Percentiles rank a stretch among this genome's conserved stretches.
Evolutionary conservation across 2,113 vertebrate genomes (phyloP).

Genomic region (Fulica atra): DNA sequence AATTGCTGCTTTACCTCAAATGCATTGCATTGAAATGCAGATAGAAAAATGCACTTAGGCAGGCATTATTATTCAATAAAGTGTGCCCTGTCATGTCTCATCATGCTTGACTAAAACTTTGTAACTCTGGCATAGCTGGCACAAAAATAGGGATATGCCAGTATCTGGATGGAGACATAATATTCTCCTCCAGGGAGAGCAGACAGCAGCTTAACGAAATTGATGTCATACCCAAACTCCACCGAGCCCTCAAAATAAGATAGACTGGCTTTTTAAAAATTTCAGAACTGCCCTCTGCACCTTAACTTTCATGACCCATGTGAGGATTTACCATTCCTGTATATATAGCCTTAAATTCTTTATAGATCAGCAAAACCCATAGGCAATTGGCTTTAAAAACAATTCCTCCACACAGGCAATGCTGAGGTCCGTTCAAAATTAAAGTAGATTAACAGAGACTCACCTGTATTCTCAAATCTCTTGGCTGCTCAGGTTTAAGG

Average conservation of each 20-base stretch:
- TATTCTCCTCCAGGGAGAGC: neutral
- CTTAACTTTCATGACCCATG: neutral
- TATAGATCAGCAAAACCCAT: neutral
- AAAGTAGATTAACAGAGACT: neutral
- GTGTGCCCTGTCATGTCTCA: conserved; percentile 42
- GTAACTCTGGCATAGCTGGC: conserved; percentile 38
- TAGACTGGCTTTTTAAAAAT: neutral
- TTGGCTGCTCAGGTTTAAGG: neutral
- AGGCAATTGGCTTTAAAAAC: neutral
- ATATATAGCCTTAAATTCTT: neutral
- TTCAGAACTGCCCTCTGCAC: neutral
- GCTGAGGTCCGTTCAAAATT: neutral
- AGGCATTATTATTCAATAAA: conserved; percentile 48
- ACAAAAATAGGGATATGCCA: conserved; percentile 47
- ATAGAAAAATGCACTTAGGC: conserved; percentile 52
- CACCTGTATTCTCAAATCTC: neutral
- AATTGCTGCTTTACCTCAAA: conserved; percentile 29
- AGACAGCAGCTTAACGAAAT: neutral
- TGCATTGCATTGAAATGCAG: conserved; percentile 36
- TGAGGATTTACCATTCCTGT: neutral
- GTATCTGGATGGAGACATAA: conserved; percentile 34
- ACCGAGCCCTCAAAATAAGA: neutral
- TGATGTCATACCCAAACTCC: neutral
- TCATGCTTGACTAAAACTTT: conserved; percentile 57
- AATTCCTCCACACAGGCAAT: neutral